Evolutionary conservation across 2,113 vertebrate genomes (phyloP), one percentile per base, ranked within the genome.

Genomic region (Megaleporinus macrocephalus): DNA sequence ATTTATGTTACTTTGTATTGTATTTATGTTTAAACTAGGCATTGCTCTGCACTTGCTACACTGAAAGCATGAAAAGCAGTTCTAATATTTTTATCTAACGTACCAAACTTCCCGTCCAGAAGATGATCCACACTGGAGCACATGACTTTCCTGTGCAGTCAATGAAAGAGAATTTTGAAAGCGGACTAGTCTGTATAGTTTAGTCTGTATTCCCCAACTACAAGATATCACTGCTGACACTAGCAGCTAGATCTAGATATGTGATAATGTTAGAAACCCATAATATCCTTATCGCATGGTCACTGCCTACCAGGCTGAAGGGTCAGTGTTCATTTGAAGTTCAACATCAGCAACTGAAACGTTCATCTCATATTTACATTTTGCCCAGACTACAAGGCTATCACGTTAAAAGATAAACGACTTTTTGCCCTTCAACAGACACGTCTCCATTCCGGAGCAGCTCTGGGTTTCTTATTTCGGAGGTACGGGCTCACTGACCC

Each of bases 401-500:
- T 91, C 88, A 20, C 33, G 51, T 88, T 85, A 69, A 81, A 76
- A 84, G 85, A 86, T 77, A 71, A 88, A 89, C 75, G 24, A 76
- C 78, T 66, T 47, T 66, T 24, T 49, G 83, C 69, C 53, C 63
- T 87, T 79, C 79, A 63, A 85, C 79, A 61, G 16, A 62, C 36
- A 27, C 6, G 66, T 70, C 66, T 80, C 82, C 36, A 36, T 78
- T 63, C 24, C 27, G 44, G 53, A 85, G 79, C 78, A 78, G 81
- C 78, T 84, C 4, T 51, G 49, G 69, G 83, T 88, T 87, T 92
- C 85, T 79, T 78, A 70, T 89, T 90, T 88, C 86, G 81, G 74
- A n/a, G 69, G 36, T 62, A 55, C 22, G 12, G 16, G 44, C 18
- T 55, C 47, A 51, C 61, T 82, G 57, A 55, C 59, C 57, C 75